Conservation (phyloP, 2,888 invertebrate species). For the Tortrix viridana region DNA sequence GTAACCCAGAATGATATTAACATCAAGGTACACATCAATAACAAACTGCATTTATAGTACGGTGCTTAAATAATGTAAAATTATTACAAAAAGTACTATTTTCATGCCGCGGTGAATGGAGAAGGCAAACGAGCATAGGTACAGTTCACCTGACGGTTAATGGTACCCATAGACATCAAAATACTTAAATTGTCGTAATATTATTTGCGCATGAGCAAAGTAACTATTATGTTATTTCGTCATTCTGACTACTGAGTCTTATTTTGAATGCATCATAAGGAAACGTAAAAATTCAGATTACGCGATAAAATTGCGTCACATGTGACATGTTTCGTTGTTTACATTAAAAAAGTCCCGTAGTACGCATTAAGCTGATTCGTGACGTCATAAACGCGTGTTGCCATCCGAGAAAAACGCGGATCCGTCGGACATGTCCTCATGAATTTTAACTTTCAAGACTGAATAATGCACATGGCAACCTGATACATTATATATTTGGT, state of each 20-base stretch:
- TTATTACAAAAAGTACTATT: too few relatives aligned
- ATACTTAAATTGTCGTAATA: too few relatives aligned
- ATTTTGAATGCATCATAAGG: neutral
- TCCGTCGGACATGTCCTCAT: constrained; percentile 62
- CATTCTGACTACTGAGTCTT: neutral
- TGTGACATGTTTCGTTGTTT: constrained; percentile 37
- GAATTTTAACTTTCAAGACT: constrained; percentile 69
- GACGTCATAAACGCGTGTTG: constrained; percentile 69
- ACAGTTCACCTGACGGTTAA: too few relatives aligned
- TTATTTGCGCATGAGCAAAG: too few relatives aligned
- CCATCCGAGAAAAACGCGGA: constrained; percentile 61
- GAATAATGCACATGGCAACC: constrained; percentile 57
- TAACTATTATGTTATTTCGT: too few relatives aligned
- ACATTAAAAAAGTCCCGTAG: constrained; percentile 44
- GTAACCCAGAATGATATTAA: neutral
- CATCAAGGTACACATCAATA: too few relatives aligned
- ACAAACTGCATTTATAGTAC: too few relatives aligned
- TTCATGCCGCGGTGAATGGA: too few relatives aligned
- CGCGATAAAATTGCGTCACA: constrained; percentile 41
- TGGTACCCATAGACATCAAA: too few relatives aligned
- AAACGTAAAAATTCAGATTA: constrained; percentile 40
- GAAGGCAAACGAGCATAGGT: too few relatives aligned
- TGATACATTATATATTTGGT: constrained; percentile 35
- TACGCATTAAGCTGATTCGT: constrained; percentile 65
- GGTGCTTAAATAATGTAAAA: too few relatives aligned